These are phyloP conservation scores for Chlorodrepanis virens DNA, from an alignment of 2,113 vertebrate species.

Conservation along the genomic window DNA sequence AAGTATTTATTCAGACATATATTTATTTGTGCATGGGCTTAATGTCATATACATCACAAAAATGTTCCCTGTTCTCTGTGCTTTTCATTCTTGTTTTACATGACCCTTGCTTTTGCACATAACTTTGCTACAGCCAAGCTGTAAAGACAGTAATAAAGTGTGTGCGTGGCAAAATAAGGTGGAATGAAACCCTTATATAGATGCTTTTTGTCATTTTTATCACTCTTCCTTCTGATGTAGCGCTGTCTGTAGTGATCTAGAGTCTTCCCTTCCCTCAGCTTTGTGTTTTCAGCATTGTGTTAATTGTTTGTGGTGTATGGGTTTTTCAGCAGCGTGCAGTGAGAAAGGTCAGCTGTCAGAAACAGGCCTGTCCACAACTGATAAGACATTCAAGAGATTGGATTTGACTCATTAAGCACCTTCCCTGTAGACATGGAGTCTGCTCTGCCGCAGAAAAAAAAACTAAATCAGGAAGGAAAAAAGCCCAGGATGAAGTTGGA, in stretches of 20 bases:
- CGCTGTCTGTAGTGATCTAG: background rate
- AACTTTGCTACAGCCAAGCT: background rate
- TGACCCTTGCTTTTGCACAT: background rate
- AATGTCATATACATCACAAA: background rate
- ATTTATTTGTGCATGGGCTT: background rate
- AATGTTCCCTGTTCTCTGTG: background rate
- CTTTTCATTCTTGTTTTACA: background rate
- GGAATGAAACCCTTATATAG: background rate
- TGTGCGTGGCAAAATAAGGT: background rate
- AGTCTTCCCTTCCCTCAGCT: background rate
- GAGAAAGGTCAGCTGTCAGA: slow-evolving; percentile 71
- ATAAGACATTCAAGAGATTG: slow-evolving; percentile 68
- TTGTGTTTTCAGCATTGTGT: slow-evolving; percentile 21
- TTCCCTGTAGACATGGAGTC: slow-evolving; percentile 41
- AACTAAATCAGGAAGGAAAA: background rate
- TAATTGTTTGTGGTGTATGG: slow-evolving; percentile 62
- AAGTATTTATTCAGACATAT: background rate
- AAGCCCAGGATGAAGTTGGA: background rate
- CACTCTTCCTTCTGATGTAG: background rate
- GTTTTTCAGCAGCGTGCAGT: background rate
- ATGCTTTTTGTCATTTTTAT: background rate
- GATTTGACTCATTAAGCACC: slow-evolving; percentile 58
- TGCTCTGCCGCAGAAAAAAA: background rate
- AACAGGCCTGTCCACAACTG: slow-evolving; percentile 58
- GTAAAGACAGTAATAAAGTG: background rate